Evolutionary conservation across 2,888 invertebrate genomes (phyloP), one percentile per base, ranked within the genome.

Genomic region (Hipparchia sbordonii): DNA sequence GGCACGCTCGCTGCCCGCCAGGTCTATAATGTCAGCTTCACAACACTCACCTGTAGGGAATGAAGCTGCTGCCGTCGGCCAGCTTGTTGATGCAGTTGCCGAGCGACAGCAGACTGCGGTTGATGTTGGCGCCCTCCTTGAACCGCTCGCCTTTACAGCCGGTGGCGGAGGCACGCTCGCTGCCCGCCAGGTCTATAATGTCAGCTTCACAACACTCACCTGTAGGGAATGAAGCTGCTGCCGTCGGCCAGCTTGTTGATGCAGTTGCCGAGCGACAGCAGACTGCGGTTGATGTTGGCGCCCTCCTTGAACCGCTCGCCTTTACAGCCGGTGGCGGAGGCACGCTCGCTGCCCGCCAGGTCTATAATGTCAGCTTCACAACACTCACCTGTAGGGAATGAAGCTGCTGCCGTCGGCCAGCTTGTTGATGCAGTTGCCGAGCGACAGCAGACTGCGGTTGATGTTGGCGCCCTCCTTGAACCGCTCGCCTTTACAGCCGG

Each of bases 401-500:
- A 98, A 97, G 72, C 95, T 95, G 71, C 96, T 95, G 0, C 97
- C 97, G 86, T 97, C 97, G 4, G 98, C 97, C 7, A 98, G 91
- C 82, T 96, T 97, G 82, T 98, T 98, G 67, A 98, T 98, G 81
- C 98, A 98, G 86, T 97, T 97, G 56, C 98, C 98, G 1, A 99
- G 92, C 0, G 98, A 98, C 51, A 99, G 88, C 0, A 99, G 92
- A 6, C 98, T 98, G 82, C 96, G 96, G 91, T 99, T 99, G 74
- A 99, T 99, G 82, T 98, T 98, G 4, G 98, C 97, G 0, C 98
- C 98, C 87, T 99, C 99, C 77, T 98, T 97, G 85, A 98, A 98
- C 0, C 98, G 94, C 1, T 96, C 95, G 0, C 97, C 97, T 10
- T 95, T 95, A 74, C 97, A 97, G 59, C 97, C 97, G 0, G 98